Evolutionary conservation across 2,888 invertebrate species (phyloP), one percentile per base, ranked within the genome.

Genomic region (Xylocampa areola): DNA sequence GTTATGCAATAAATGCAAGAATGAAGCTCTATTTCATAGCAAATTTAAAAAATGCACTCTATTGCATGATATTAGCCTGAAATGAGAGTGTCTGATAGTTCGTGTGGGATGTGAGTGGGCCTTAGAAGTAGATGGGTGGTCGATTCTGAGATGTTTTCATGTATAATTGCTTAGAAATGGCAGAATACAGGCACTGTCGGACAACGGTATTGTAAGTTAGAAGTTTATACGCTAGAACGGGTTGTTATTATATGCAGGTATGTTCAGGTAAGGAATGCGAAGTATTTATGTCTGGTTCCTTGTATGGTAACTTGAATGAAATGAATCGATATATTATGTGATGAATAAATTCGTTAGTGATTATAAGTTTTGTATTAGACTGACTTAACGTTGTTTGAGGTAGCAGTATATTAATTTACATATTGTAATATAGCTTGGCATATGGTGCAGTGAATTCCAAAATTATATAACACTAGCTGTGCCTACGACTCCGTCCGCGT

Each of bases 1-100:
- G 33, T 67, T 72, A 77, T 75, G 76, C 77, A 63, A 72, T 73
- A 75, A 77, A 77, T 75, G 76, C 77, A 63, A 72, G 76, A 75
- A 77, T 76, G 73, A 69, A 67, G 70, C 69, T 73, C 77, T 69
- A 72, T 72, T 68, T 65, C 53, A 29, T 57, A 68, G 73, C 67
- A 57, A 30, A 69, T 67, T 59, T 14, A 30, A 49, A 32, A 55
- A 43, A 51, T 45, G 40, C 32, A 37, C 48, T 39, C 40, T 45
- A 39, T 75, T 68, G 73, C 57, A 76, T 65, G 58, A 45, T 48
- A 61, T 55, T 41, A 70, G 41, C 39, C 36, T 41, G 44, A 57
- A 73, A 73, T 76, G 73, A 65, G 76, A 39, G 8, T 33, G 40
- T 32, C 35, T 47, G 64, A 60, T 64, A 48, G 52, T 47, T 57